phyloP scores from a whole-genome alignment of 2,113 vertebrate species.

The Corythornis madagascariensis region DNA sequence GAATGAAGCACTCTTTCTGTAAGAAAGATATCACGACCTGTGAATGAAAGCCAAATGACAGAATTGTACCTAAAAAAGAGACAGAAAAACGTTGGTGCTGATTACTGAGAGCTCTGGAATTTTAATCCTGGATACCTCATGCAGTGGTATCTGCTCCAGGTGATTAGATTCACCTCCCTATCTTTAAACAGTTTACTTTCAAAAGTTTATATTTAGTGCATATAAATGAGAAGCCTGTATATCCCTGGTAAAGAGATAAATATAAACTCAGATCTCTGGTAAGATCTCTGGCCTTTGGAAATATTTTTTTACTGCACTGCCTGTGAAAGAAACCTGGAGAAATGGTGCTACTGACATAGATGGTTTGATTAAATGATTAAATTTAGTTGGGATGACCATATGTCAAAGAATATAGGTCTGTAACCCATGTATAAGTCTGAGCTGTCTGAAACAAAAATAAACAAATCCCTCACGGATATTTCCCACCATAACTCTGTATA shows the following conservation, averaged over 20 bases:
- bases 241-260: not conserved
- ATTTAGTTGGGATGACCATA: not conserved
- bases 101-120: not conserved
- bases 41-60: not conserved
- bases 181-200: not conserved
- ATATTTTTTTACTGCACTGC: not conserved
- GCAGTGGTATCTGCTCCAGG: not conserved
- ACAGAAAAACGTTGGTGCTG: not conserved
- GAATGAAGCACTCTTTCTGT: not conserved
- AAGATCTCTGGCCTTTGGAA: not conserved
- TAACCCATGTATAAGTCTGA: not conserved
- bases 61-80: not conserved
- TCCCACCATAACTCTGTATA: not conserved
- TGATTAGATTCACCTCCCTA: not conserved
- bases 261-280: not conserved
- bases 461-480: not conserved
- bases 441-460: not conserved
- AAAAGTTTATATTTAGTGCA: not conserved
- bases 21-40: not conserved
- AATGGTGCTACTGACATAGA: not conserved
- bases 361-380: not conserved
- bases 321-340: not conserved
- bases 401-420: not conserved
- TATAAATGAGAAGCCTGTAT: not conserved
- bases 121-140: not conserved